Evolutionary conservation across 2,113 vertebrate genomes (phyloP), one percentile per base, ranked within the genome.

Genomic region (Otolemur garnettii): DNA sequence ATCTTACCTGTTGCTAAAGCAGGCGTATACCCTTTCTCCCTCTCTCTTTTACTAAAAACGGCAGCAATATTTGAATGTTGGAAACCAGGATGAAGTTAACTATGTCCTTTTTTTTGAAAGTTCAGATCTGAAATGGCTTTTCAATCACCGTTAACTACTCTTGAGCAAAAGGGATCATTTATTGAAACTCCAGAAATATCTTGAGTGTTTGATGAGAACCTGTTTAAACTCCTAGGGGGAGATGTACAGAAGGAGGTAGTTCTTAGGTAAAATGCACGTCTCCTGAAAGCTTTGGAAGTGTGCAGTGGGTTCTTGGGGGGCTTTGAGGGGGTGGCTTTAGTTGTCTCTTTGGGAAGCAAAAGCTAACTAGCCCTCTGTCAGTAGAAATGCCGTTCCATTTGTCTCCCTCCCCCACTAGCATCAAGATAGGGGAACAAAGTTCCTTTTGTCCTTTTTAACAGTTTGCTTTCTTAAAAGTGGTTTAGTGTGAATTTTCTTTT

Each of bases 21-120:
- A 0, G 9, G 17, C 35, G 1, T 26, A 9, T 35, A 1, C 0
- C 0, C 12, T 35, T 33, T 57, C 0, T 19, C 42, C 33, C 28
- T 53, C 1, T 33, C 24, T 62, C 55, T 38, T 74, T 90, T 78
- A 18, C 42, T 35, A 1, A 85, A 86, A 64, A n/a, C 35, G 1
- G 0, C 35, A 14, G 30, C 30, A 18, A 1, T 60, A 22, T 64
- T 35, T 92, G 59, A 60, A 66, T 10, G 64, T 35, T 62, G 28
- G 12, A 26, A 30, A 42, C 30, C 18, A 12, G 17, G 50, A 35
- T 17, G 33, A 90, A 53, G 26, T 50, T 50, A 45, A 79, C 8
- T 6, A 0, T 60, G 18, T 91, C 26, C 86, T 53, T 80, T 19
- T 19, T 60, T 68, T 11, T 28, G 33, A 38, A 57, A 59, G 13